Evolutionary conservation across 2,113 vertebrate genomes (phyloP), one percentile per base, ranked within the genome.

Genomic region (Megaleporinus macrocephalus): DNA sequence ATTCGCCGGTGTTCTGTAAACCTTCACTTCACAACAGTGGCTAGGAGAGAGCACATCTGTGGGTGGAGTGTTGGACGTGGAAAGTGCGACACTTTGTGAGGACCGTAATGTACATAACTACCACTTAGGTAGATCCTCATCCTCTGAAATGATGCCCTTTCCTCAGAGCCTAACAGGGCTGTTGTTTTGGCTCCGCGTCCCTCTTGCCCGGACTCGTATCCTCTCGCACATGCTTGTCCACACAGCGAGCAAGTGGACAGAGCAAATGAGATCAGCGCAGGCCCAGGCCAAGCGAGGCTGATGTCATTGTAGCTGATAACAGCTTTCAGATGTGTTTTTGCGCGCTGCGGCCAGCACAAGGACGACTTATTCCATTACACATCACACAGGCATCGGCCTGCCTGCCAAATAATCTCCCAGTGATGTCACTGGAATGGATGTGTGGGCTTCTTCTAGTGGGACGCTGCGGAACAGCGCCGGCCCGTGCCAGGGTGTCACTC

Each of bases 221-320:
- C 76, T 68, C 59, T 41, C 20, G 75, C 57, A 12, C 61, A 33
- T 22, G 62, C 77, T 71, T 44, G 73, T 72, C 44, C 68, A 16
- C 70, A 73, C 68, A 79, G 59, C 24, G 26, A 57, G 51, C 1
- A 61, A 82, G 51, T 82, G 74, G 78, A 71, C 82, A 76, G 73
- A 59, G 76, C 29, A 33, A 74, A 85, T 89, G 85, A 89, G 79
- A 84, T 89, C 85, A 88, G 85, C 49, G 36, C 71, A 61, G 22
- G 73, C 77, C 36, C 24, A n/a, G 33, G 87, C 84, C 84, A 84
- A 83, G 82, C 41, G 27, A n/a, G 66, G 77, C 82, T 89, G 87
- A 89, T 87, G 87, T 89, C 87, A 89, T 76, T 70, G 82, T 49
- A 81, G 76, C 86, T 89, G 85, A 89, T 89, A 89, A 89, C 87